A percentile compares a stretch with the other conserved stretches of the same genome.
Conservation (phyloP, 2,888 invertebrate genomes). For the Automeris io region DNA sequence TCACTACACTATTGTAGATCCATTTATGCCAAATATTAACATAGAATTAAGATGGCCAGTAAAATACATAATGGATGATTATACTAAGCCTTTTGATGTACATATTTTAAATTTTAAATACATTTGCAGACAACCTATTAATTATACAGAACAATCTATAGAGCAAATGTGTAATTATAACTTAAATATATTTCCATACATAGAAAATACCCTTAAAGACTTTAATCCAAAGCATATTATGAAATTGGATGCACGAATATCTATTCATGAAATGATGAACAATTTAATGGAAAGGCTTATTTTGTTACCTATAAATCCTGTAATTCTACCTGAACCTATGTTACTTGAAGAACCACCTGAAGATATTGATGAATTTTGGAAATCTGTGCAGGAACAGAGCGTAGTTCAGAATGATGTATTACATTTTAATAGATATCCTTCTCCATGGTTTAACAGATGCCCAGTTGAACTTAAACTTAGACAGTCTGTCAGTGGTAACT, state of each 20-base stretch:
- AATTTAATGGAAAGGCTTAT: conserved; percentile 58
- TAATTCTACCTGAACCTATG: conserved; percentile 57
- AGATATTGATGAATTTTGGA: conserved; percentile 62
- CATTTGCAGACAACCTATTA: conserved; percentile 59
- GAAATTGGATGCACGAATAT: conserved; percentile 75
- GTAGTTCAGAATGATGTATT: conserved; percentile 35
- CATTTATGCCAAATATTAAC: conserved; percentile 26
- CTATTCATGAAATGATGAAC: conserved; percentile 64
- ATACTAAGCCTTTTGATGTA: conserved; percentile 30
- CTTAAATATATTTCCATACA: conserved; percentile 47
- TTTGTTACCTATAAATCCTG: conserved; percentile 39
- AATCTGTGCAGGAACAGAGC: conserved; percentile 36
- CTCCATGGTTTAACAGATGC: conserved; percentile 78
- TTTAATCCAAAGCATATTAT: conserved; percentile 75
- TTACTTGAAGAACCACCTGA: conserved; percentile 50
- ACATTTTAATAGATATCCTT: conserved; percentile 55
- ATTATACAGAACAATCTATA: conserved; percentile 56
- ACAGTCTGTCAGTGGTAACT: conserved; percentile 61
- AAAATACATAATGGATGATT: conserved; percentile 41
- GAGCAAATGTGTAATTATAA: conserved; percentile 72
- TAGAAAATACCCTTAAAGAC: conserved; percentile 69
- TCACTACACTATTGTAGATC: conserved; percentile 23
- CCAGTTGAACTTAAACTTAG: conserved; percentile 80
- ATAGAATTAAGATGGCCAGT: conserved; percentile 47
- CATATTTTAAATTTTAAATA: conserved; percentile 54